These are phyloP conservation scores for Liopterus haemorrhoidalis DNA, from an alignment of 2,888 invertebrate genomes.

Conservation along the genomic window DNA sequence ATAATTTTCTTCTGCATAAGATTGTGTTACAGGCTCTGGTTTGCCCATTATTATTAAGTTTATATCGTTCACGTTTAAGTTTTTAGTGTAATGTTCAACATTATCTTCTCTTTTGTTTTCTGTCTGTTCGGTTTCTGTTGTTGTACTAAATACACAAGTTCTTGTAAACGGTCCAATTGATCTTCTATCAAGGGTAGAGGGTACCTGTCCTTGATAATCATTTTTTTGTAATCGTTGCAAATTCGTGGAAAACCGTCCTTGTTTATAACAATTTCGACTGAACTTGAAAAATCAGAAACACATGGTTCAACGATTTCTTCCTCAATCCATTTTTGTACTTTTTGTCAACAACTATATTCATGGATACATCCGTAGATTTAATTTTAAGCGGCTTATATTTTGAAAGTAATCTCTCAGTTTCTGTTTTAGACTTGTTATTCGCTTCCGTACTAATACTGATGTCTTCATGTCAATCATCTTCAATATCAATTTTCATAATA, in stretches of 20 bases:
- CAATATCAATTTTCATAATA: too few relatives aligned
- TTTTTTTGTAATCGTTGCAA: constrained; percentile 31
- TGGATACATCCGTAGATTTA: too few relatives aligned
- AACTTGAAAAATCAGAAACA: constrained; percentile 29
- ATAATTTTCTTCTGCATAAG: not conserved
- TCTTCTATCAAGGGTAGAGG: constrained; percentile 33
- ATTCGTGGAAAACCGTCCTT: constrained; percentile 28
- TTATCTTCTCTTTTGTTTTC: constrained; percentile 32
- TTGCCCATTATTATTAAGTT: not conserved
- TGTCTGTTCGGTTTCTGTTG: constrained; percentile 30
- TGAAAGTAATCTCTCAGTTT: too few relatives aligned
- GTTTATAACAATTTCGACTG: constrained; percentile 29
- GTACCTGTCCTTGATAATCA: constrained; percentile 27
- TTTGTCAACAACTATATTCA: constrained; percentile 24
- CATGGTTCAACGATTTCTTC: constrained; percentile 26
- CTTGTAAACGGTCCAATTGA: constrained; percentile 26
- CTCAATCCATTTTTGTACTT: constrained; percentile 27
- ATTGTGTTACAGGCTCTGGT: not conserved
- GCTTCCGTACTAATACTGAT: too few relatives aligned
- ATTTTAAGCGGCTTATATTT: too few relatives aligned
- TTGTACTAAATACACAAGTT: constrained; percentile 22
- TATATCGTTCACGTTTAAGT: constrained; percentile 22
- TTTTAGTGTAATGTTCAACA: constrained; percentile 32
- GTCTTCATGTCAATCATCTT: too few relatives aligned
- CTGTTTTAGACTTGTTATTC: too few relatives aligned